A percentile compares a stretch with the other conserved stretches of the same genome.
Evolutionary conservation across 2,888 invertebrate species (phyloP).

Genomic region (Philonicus albiceps): DNA sequence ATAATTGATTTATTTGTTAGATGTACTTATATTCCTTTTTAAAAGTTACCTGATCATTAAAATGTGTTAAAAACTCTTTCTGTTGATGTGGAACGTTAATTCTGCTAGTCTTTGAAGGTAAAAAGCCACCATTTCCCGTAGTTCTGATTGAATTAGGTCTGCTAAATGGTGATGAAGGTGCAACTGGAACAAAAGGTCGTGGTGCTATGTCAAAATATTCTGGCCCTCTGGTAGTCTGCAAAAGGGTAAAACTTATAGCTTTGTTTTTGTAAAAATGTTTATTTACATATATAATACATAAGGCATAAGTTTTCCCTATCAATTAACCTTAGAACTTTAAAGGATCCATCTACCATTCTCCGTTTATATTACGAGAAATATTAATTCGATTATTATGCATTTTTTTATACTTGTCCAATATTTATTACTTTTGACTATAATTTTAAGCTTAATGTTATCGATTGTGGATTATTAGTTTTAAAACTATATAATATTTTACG

Average conservation of each 20-base stretch:
- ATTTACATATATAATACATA: no score
- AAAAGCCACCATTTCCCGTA: slow-evolving; percentile 49
- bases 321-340: no score
- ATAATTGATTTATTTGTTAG: no score
- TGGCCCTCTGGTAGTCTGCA: slow-evolving; percentile 59
- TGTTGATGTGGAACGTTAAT: slow-evolving; percentile 62
- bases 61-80: slow-evolving; percentile 61
- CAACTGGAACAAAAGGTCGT: slow-evolving; percentile 57
- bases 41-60: slow-evolving; percentile 59
- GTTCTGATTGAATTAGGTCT: slow-evolving; percentile 59
- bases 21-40: neutral
- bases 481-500: no score
- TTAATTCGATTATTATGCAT: neutral
- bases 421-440: no score
- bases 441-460: no score
- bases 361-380: no score
- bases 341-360: no score
- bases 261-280: neutral
- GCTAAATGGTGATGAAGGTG: slow-evolving; percentile 53
- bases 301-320: no score
- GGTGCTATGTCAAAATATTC: slow-evolving; percentile 63
- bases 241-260: slow-evolving; percentile 26
- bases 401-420: neutral
- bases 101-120: slow-evolving; percentile 48
- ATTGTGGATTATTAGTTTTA: no score